Conservation (phyloP, 2,888 invertebrate species). For the Dryobotodes eremita region DNA sequence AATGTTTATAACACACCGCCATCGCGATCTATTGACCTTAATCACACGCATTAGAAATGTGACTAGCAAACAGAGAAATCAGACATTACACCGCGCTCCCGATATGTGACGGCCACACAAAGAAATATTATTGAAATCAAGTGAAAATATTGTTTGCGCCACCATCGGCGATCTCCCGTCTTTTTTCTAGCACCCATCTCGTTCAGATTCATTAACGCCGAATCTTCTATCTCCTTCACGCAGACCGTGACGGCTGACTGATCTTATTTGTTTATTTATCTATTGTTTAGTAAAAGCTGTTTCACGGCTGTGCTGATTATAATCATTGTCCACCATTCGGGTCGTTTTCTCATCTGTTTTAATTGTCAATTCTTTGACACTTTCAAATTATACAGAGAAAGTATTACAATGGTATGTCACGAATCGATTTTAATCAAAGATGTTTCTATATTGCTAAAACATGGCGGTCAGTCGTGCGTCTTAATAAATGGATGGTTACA, state of each 20-base stretch:
- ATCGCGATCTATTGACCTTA: constrained; percentile 77
- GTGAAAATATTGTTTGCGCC: constrained; percentile 74
- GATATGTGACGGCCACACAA: constrained; percentile 66
- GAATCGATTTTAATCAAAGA: constrained; percentile 71
- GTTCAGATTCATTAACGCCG: constrained; percentile 57
- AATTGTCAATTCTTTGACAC: constrained; percentile 69
- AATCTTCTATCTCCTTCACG: constrained; percentile 52
- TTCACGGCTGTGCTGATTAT: constrained; percentile 72
- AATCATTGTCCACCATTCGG: constrained; percentile 62
- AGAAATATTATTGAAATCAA: constrained; percentile 75
- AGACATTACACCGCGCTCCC: constrained; percentile 68
- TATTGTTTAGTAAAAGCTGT: constrained; percentile 72
- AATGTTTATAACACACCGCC: constrained; percentile 53
- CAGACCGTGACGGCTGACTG: constrained; percentile 67
- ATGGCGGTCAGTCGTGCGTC: constrained; percentile 63
- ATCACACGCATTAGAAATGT: constrained; percentile 81
- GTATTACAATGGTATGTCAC: constrained; percentile 72
- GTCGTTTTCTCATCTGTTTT: constrained; percentile 63
- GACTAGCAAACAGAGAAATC: constrained; percentile 77
- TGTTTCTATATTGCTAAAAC: constrained; percentile 56
- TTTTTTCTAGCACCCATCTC: constrained; percentile 66
- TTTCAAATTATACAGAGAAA: constrained; percentile 70
- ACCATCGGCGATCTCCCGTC: constrained; percentile 59
- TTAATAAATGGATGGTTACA: constrained; percentile 58
- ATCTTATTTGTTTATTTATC: constrained; percentile 73